Evolutionary conservation across 2,113 vertebrate species (phyloP).

Genomic region (Rattus rattus): DNA sequence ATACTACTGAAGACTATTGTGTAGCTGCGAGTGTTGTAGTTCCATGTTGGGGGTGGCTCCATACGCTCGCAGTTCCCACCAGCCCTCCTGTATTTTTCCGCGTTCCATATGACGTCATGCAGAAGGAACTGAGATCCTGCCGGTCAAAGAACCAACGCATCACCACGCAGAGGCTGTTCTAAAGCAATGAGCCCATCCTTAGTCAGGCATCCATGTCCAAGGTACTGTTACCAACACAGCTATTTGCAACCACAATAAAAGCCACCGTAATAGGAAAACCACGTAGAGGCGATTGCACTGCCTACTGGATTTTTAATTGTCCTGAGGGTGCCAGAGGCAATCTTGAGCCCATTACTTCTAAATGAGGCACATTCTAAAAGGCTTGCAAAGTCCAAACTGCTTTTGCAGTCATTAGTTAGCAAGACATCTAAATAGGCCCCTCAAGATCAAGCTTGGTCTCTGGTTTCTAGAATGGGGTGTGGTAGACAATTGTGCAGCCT

Average conservation of each 20-base stretch:
- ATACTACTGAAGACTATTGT: neutral
- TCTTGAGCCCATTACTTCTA: conserved; percentile 73
- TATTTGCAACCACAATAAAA: conserved; percentile 75
- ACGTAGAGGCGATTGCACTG: conserved; percentile 54
- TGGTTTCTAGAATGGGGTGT: neutral
- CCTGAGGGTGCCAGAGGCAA: conserved; percentile 74
- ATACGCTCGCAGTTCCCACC: neutral
- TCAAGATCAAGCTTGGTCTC: conserved; percentile 30
- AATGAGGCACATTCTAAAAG: conserved; percentile 75
- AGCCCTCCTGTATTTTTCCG: neutral
- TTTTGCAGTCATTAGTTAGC: conserved; percentile 78
- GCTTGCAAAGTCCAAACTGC: conserved; percentile 68
- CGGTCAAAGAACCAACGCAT: neutral
- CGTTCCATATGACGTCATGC: neutral
- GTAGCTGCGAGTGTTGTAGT: neutral
- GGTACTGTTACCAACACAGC: conserved; percentile 53
- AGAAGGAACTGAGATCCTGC: neutral
- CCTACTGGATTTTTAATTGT: conserved; percentile 80
- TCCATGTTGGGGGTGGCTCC: neutral
- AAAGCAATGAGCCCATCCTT: neutral
- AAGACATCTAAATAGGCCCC: conserved; percentile 61
- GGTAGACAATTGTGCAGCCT: neutral
- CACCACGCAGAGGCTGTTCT: neutral
- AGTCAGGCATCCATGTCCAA: conserved; percentile 30
- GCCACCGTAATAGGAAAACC: conserved; percentile 75